Evolutionary conservation across 2,888 invertebrate species (phyloP), one percentile per base, ranked within the genome.

Genomic region (Nebria salina): DNA sequence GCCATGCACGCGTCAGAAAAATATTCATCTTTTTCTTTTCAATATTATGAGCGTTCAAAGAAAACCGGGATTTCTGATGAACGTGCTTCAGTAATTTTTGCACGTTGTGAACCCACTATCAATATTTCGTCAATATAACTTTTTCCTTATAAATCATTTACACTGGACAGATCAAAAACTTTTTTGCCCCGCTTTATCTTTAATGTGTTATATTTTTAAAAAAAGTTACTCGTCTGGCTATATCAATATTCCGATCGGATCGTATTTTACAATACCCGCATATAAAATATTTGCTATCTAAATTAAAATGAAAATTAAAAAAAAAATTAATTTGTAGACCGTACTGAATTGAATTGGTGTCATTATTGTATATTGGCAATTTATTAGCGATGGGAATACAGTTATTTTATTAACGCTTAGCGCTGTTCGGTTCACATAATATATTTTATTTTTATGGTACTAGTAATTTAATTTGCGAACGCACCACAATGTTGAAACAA

Each of bases 91-190:
- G 68, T 34, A 68, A n/a, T 1, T 34, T 20, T 7, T 25, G 13
- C 64, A 41, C 13, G 65, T 34, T 75, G 54, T 65, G 66, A 34
- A 20, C 20, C 20, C 13, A 75, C 9, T 65, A 64, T 65, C 75
- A 25, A 75, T 65, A 75, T 75, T 65, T 75, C 65, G 75, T 65
- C 75, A 65, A 65, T 65, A 75, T 75, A 66, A 75, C 54, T n/a
- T 65, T 65, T 20, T 66, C 75, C 26, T 65, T 75, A 75, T 75
- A 64, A 75, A 75, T 75, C 65, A 75, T 75, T 75, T 75, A 75
- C 65, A 15, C 9, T 41, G 66, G 75, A 65, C 75, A 65, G 25
- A 75, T 75, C 75, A 75, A 75, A 65, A 75, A 75, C n/a, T 75
- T 75, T 6, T 54, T 54, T 65, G 9, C 34, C 65, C 65, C 65